A percentile compares a stretch with the other conserved stretches of the same genome.
phyloP scores from a whole-genome alignment of 2,888 invertebrate species.

The Nomada flava region DNA sequence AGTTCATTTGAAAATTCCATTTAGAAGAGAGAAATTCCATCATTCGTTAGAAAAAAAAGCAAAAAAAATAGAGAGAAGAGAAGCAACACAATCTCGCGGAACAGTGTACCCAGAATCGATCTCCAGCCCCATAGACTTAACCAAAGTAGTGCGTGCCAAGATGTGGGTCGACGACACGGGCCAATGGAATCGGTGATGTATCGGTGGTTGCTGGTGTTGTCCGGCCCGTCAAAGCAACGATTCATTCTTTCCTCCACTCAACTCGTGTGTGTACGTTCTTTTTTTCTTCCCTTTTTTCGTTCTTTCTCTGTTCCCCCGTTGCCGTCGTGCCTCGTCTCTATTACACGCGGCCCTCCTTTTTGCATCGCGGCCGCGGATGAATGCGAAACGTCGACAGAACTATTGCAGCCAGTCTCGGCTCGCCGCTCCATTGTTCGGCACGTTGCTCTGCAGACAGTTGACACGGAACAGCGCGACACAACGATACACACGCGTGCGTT shows the following conservation, averaged over 20 bases:
- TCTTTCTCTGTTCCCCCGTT: neutral
- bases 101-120: neutral
- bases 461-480: conserved; percentile 59
- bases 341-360: conserved; percentile 35
- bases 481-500: conserved; percentile 48
- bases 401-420: conserved; percentile 64
- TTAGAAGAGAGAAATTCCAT: neutral
- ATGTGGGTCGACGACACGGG: conserved; percentile 45
- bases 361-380: conserved; percentile 58
- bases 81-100: neutral
- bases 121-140: neutral
- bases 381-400: conserved; percentile 63
- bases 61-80: too few relatives aligned
- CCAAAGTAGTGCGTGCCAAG: neutral
- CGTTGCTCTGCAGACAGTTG: conserved; percentile 56
- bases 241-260: conserved; percentile 47
- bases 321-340: neutral
- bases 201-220: conserved; percentile 29
- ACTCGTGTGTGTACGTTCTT: neutral
- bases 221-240: conserved; percentile 51
- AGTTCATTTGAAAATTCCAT: too few relatives aligned
- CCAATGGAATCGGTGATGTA: conserved; percentile 41
- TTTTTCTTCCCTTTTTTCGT: neutral
- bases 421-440: conserved; percentile 63
- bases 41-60: neutral